Evolutionary conservation across 2,888 invertebrate species (phyloP).

Genomic region (Conistra vaccinii): DNA sequence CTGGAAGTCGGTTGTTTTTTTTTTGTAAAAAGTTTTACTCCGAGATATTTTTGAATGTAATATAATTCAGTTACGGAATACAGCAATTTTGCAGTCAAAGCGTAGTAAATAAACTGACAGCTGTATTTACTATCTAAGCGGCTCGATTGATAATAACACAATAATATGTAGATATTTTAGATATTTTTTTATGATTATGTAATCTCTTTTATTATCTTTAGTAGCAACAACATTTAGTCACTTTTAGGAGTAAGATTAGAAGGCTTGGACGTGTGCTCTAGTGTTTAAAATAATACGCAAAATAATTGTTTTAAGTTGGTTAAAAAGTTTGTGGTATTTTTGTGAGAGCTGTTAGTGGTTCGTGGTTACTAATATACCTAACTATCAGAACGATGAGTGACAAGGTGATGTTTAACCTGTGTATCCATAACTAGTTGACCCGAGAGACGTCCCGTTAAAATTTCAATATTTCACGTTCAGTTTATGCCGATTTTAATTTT

Average conservation of each 20-base stretch:
- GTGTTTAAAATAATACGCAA: neutral
- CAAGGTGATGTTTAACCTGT: neutral
- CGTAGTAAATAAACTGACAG: neutral
- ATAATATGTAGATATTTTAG: neutral
- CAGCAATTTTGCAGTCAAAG: neutral
- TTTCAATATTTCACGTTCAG: too few species aligned
- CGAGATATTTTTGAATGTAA: too few species aligned
- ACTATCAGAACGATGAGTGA: slow-evolving; percentile 2
- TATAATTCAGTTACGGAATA: too few species aligned
- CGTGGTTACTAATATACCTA: neutral
- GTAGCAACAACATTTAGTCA: neutral
- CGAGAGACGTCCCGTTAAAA: too few species aligned
- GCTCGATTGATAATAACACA: neutral
- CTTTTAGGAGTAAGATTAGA: neutral
- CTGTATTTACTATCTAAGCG: neutral
- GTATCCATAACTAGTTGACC: too few species aligned
- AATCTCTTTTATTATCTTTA: slow-evolving; percentile 16
- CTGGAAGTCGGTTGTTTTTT: too few species aligned
- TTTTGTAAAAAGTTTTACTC: too few species aligned
- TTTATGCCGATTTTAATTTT: too few species aligned
- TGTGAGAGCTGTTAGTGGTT: neutral
- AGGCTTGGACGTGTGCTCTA: neutral
- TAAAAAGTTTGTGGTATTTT: neutral
- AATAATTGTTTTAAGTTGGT: neutral
- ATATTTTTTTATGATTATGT: slow-evolving; percentile 21